phyloP scores from a whole-genome alignment of 2,888 invertebrate genomes.

The Hypsopygia costalis region DNA sequence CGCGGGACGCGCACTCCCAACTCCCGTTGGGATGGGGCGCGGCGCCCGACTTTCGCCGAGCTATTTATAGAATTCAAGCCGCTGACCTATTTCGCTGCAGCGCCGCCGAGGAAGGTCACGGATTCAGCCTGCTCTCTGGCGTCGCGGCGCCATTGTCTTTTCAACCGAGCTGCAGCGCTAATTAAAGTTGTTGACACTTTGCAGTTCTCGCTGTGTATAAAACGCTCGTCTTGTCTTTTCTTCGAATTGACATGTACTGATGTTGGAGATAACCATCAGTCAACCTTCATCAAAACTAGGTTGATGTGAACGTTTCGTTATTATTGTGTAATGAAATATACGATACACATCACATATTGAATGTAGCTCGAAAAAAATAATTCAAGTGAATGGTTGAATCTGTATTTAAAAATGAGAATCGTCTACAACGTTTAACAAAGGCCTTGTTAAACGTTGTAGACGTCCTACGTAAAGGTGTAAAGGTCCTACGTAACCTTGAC shows the following conservation, averaged over 20 bases:
- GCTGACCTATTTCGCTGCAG: conserved; percentile 80
- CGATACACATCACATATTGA: too few relatives aligned
- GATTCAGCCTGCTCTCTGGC: conserved; percentile 72
- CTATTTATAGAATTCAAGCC: conserved; percentile 80
- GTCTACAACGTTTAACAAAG: too few relatives aligned
- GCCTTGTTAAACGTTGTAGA: too few relatives aligned
- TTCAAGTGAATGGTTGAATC: too few relatives aligned
- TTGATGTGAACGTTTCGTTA: too few relatives aligned
- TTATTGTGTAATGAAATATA: too few relatives aligned
- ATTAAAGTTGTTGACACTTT: conserved; percentile 77
- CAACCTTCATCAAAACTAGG: too few relatives aligned
- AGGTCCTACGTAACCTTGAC: conserved; percentile 9
- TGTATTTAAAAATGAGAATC: too few relatives aligned
- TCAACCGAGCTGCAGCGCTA: conserved; percentile 72
- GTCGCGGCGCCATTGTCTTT: conserved; percentile 74
- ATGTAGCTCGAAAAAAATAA: too few relatives aligned
- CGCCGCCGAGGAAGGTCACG: conserved; percentile 76
- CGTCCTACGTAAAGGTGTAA: too few relatives aligned
- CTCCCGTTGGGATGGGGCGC: conserved; percentile 62
- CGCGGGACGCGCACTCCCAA: conserved; percentile 45
- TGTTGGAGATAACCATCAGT: conserved; percentile 1
- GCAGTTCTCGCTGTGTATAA: conserved; percentile 41
- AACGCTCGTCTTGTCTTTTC: conserved; percentile 35
- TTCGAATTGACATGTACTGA: conserved; percentile 28
- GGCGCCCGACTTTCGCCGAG: conserved; percentile 77